Conservation (phyloP, 2,113 vertebrate species). For the Heptranchias perlo region DNA sequence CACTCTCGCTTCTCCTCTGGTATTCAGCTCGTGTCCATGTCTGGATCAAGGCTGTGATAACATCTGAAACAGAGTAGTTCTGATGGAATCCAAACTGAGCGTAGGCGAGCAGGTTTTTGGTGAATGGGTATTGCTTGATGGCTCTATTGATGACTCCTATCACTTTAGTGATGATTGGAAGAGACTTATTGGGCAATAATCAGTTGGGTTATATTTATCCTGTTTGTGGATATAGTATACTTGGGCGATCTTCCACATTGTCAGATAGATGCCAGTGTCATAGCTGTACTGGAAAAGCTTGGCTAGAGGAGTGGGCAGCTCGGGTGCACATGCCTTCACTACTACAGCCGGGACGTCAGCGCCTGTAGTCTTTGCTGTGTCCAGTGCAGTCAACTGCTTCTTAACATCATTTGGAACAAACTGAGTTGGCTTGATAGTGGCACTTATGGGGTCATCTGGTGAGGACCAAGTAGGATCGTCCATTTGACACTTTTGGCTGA, state of each 20-base stretch:
- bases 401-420: background rate
- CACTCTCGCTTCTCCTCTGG: no score
- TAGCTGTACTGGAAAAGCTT: background rate
- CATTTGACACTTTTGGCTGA: background rate
- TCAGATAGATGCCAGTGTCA: background rate
- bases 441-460: background rate
- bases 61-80: background rate
- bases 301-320: background rate
- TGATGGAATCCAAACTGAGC: background rate
- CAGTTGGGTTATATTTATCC: background rate
- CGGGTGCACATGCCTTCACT: background rate
- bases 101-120: background rate
- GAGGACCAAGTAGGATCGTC: background rate
- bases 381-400: background rate
- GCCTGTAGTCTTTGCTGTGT: background rate
- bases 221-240: background rate
- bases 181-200: background rate
- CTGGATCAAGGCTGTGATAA: background rate
- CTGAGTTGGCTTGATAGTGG: background rate
- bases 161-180: background rate
- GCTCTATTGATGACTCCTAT: background rate
- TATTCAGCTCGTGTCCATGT: no score
- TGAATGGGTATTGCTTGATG: background rate
- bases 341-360: background rate
- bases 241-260: background rate